Base-by-base conservation (phyloP, 2,888 invertebrate species). In the Andrena dorsata region DNA sequence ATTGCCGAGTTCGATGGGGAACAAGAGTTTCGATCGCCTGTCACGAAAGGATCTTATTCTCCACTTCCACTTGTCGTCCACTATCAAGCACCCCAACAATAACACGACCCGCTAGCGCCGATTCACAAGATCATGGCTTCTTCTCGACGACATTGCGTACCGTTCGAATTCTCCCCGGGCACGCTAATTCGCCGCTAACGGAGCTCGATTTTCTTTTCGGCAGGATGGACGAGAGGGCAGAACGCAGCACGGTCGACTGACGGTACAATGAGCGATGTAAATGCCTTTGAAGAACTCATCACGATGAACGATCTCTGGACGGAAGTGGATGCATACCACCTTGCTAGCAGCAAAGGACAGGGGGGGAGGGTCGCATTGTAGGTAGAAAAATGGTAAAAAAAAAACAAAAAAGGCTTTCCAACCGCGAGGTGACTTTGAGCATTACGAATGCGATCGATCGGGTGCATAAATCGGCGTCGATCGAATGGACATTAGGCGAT, bases 161-260 rank as follows among this genome's bases (percentile, higher is more conserved):
- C 23, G 32, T 58, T 51, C n/a, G n/a, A 51, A n/a, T 49, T 16
- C n/a, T 13, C 32, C 28, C 16, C 30, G 7, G 2, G 13, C 20
- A n/a, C 23, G 16, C 8, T 13, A 35, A 30, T 20, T 7, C 32
- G 28, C 60, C 16, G 53, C 20, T 84, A 79, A 84, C 56, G 16
- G 32, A 41, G 3, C 23, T 20, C 47, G 60, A 69, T 86, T 79
- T 77, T 81, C 47, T 83, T 79, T 82, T 58, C 61, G 23, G 58
- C 85, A 94, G 94, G 91, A 93, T 93, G 94, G 93, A 93, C 92
- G 94, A 93, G 93, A 90, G 92, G 94, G 93, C 92, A 92, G 91
- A 92, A 90, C 91, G 92, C 91, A 91, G 89, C 91, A 92, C 88
- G 92, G 92, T 93, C 90, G 92, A 93, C 90, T 93, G 91, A 93